A percentile compares a stretch with the other conserved stretches of the same genome.
Conservation (phyloP, 1,140 invertebrate species). For the Acyrthosiphon pisum region DNA sequence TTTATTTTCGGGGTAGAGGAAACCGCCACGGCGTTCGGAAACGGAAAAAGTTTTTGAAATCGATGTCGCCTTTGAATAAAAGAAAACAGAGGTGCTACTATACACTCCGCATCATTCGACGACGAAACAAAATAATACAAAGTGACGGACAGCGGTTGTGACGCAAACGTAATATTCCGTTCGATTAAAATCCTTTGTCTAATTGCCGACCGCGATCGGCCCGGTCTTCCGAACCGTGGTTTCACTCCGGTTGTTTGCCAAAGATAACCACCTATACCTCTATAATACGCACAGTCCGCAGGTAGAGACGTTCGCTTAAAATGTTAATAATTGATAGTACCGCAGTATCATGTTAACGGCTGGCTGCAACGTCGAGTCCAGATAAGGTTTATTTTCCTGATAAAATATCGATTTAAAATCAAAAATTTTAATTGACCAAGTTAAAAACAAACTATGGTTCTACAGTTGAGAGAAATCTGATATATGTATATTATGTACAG, state of each 20-base stretch:
- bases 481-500: too few species aligned
- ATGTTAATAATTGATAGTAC: background rate
- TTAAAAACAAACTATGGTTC: too few species aligned
- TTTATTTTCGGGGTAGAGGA: too few species aligned
- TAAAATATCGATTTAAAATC: background rate
- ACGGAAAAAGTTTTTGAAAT: background rate
- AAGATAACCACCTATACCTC: background rate
- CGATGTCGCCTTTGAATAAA: background rate
- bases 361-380: background rate
- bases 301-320: background rate
- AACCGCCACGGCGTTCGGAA: background rate
- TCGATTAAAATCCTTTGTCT: background rate
- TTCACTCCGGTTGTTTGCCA: background rate
- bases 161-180: background rate
- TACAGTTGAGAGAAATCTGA: too few species aligned
- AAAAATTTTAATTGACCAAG: too few species aligned
- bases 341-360: background rate
- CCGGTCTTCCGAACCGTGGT: background rate
- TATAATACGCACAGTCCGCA: background rate
- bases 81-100: background rate
- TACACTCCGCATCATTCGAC: background rate
- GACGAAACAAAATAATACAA: background rate
- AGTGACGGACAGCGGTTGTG: background rate
- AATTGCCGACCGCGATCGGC: background rate
- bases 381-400: background rate